A percentile compares a stretch with the other conserved stretches of the same genome.
phyloP scores from a whole-genome alignment of 2,888 invertebrate genomes.

The Uropetala carovei region DNA sequence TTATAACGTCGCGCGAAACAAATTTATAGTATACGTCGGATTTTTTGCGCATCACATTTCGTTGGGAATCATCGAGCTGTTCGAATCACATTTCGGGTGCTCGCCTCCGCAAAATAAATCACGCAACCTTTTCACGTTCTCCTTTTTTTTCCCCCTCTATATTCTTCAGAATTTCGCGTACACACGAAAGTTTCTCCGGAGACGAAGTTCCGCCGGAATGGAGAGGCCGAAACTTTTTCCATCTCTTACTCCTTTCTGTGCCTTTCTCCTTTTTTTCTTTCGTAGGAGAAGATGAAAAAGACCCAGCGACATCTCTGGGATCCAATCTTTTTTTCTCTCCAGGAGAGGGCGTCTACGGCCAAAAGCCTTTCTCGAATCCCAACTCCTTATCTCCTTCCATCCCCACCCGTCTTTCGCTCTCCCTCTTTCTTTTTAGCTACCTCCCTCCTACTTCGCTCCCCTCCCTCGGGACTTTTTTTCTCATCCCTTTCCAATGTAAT shows the following conservation, averaged over 20 bases:
- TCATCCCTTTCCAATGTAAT: not conserved
- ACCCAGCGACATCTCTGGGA: not conserved
- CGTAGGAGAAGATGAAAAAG: not conserved
- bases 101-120: not conserved
- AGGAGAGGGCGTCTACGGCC: not conserved
- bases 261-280: not conserved
- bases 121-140: not conserved
- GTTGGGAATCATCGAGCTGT: not conserved
- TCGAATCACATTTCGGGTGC: not conserved
- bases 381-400: slow-evolving; percentile 1
- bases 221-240: slow-evolving; percentile 4
- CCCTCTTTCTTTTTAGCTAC: not conserved
- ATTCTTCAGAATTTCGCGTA: not conserved
- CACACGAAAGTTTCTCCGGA: not conserved
- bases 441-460: not conserved
- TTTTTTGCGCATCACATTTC: not conserved
- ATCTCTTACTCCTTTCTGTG: not conserved
- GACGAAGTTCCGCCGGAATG: not conserved
- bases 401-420: not conserved
- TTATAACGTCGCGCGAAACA: no score
- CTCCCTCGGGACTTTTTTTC: not conserved
- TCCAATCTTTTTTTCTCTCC: not conserved
- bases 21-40: not conserved
- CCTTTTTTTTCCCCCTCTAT: not conserved
- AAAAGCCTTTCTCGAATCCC: not conserved